Conservation (phyloP, 2,797 vertebrate species). For the Synaphobranchus kaupii region DNA sequence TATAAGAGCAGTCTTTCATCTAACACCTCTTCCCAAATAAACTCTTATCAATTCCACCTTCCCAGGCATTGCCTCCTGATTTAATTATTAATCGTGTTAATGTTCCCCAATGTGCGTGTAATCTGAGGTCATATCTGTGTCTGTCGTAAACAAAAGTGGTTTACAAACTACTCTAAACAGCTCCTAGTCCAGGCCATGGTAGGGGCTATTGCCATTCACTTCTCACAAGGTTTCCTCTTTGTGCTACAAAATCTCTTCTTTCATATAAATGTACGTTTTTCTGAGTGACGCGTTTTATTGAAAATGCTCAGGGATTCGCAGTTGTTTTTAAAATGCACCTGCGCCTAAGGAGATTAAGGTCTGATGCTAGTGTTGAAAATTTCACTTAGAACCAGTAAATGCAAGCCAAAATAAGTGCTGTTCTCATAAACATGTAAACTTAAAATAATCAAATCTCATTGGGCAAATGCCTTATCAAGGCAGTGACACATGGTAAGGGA, state of each 20-base stretch:
- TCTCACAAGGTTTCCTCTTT: neutral
- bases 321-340: too few species aligned
- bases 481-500: neutral
- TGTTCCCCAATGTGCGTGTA: neutral
- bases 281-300: too few species aligned
- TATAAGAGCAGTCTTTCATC: neutral
- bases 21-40: neutral
- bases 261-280: neutral
- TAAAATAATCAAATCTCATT: neutral
- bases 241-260: neutral
- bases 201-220: neutral
- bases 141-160: neutral
- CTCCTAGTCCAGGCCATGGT: neutral
- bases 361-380: neutral
- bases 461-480: neutral
- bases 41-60: neutral
- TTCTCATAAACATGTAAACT: neutral
- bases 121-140: neutral
- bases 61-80: neutral
- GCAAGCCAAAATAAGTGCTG: neutral
- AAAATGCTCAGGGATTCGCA: too few species aligned
- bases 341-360: neutral
- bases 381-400: neutral
- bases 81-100: neutral
- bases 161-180: neutral